Evolutionary conservation across 2,113 vertebrate species (phyloP).

Genomic region (Seriola dumerili): DNA sequence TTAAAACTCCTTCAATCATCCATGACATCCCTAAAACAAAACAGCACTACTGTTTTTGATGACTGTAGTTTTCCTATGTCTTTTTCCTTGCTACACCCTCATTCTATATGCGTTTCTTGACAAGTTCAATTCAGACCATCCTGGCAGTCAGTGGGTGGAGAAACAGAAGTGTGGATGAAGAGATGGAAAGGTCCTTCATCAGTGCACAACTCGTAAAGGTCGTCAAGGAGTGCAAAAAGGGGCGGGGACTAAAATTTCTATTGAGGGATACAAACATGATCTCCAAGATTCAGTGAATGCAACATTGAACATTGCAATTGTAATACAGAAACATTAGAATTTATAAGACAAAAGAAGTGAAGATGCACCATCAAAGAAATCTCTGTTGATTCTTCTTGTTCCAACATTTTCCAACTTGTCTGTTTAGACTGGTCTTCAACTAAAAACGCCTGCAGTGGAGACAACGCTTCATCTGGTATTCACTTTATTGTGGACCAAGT

Average conservation of each 20-base stretch:
- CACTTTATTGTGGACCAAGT: conserved; percentile 4
- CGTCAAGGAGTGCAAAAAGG: conserved; percentile 1
- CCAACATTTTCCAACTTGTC: neutral
- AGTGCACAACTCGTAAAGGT: neutral
- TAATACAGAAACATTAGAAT: neutral
- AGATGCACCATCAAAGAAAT: neutral
- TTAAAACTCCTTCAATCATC: neutral
- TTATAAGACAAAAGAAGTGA: too few species aligned
- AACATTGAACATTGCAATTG: neutral
- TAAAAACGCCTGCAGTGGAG: neutral
- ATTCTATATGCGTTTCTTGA: conserved; percentile 8
- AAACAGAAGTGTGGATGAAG: neutral
- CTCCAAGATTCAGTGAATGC: neutral
- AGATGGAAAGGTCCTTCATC: neutral
- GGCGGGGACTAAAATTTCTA: neutral
- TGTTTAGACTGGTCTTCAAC: neutral
- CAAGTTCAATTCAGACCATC: conserved; percentile 1
- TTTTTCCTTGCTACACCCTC: conserved; percentile 5
- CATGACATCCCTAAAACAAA: neutral
- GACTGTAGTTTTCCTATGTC: neutral
- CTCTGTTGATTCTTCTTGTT: too few species aligned
- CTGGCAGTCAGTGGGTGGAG: neutral
- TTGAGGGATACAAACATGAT: neutral
- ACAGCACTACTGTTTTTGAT: neutral
- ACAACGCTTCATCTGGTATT: neutral